Conservation (phyloP, 2,113 vertebrate genomes). For the Zosterops borbonicus region DNA sequence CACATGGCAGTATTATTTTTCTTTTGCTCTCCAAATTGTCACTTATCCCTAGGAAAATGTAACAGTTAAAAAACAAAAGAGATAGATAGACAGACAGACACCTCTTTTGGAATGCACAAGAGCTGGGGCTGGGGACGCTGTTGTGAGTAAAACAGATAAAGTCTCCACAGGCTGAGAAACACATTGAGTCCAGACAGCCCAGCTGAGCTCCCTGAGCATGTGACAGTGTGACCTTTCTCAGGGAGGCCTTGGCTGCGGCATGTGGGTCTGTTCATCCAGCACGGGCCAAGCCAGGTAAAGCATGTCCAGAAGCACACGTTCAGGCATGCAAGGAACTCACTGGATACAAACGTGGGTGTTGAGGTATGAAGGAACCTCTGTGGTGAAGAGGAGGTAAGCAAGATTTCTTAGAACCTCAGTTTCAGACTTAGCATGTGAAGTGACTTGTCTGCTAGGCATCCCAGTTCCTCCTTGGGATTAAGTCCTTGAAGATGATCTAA, state of each 20-base stretch:
- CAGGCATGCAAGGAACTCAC: conserved; percentile 41
- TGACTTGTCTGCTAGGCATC: background rate
- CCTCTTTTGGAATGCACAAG: background rate
- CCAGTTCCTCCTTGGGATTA: background rate
- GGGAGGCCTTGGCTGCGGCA: background rate
- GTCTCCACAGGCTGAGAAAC: background rate
- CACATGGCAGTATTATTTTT: background rate
- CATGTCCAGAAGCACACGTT: conserved; percentile 43
- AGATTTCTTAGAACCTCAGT: background rate
- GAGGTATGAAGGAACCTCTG: conserved; percentile 46
- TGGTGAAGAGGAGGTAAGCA: background rate
- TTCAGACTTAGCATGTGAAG: background rate
- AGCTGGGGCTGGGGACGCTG: background rate
- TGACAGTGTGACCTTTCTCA: background rate
- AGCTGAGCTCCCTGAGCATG: background rate
- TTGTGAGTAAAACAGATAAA: background rate
- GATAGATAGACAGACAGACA: background rate
- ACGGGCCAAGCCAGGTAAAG: background rate
- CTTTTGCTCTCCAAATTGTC: background rate
- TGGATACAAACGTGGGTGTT: conserved; percentile 44
- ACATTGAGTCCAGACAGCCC: background rate
- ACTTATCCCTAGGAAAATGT: background rate
- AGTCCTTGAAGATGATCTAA: background rate
- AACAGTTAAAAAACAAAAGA: background rate
- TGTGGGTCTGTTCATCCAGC: background rate